These are phyloP conservation scores for Holocentrus rufus DNA, from an alignment of 2,797 vertebrate genomes.

Conservation along the genomic window DNA sequence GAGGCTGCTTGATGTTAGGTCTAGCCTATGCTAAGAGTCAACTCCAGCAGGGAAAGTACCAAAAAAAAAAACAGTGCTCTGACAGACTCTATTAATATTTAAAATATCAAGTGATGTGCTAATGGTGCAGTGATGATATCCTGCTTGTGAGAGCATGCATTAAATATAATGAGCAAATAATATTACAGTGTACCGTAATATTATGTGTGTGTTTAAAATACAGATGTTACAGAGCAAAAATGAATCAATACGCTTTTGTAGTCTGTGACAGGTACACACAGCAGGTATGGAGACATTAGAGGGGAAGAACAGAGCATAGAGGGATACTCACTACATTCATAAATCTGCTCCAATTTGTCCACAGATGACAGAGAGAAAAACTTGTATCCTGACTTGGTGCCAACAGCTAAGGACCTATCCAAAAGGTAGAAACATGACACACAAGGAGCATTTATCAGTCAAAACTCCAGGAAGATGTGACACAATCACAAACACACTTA, in stretches of 20 bases:
- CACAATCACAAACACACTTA: conserved; percentile 3
- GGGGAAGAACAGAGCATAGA: neutral
- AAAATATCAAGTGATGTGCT: conserved; percentile 14
- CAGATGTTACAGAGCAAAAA: neutral
- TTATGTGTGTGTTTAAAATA: neutral
- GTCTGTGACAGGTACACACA: neutral
- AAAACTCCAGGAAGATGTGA: neutral
- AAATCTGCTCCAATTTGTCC: conserved; percentile 99
- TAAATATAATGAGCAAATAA: neutral
- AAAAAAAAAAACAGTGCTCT: conserved; percentile 9
- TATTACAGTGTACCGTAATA: neutral
- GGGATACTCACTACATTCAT: conserved; percentile 97
- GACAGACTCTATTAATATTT: conserved; percentile 48
- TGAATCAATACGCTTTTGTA: neutral
- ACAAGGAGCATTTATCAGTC: neutral
- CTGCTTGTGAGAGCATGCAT: conserved; percentile 5
- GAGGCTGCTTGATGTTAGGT: neutral
- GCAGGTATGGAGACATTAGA: neutral
- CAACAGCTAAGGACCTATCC: conserved; percentile 94
- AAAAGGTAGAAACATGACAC: conserved; percentile 23
- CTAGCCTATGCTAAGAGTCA: neutral
- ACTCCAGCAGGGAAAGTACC: neutral
- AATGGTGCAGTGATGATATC: conserved; percentile 14
- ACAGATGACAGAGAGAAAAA: conserved; percentile 98
- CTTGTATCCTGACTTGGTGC: conserved; percentile 98